A percentile compares a stretch with the other conserved stretches of the same genome.
Conservation (phyloP, 1,140 invertebrate species). For the Aphaenogaster ashmeadi region DNA sequence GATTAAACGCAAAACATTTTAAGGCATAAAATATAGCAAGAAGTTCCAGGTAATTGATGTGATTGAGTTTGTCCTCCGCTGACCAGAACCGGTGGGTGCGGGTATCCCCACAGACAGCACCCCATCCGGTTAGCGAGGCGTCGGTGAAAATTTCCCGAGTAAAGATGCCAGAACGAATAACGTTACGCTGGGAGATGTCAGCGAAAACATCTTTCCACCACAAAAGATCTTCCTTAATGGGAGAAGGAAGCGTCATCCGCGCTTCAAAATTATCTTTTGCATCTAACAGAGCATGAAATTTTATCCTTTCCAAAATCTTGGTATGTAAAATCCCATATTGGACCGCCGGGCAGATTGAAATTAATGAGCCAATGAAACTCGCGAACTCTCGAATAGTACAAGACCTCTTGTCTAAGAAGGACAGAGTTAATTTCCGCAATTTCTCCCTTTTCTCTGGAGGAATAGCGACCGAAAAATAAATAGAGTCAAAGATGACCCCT, state of each 20-base stretch:
- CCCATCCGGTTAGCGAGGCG: too few relatives aligned
- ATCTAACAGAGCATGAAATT: neutral
- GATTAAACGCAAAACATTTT: neutral
- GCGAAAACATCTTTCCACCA: too few relatives aligned
- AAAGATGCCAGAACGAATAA: too few relatives aligned
- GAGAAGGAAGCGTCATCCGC: neutral
- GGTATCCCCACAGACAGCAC: too few relatives aligned
- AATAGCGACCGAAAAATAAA: neutral
- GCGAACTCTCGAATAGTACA: neutral
- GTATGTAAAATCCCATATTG: neutral
- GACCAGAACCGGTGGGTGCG: too few relatives aligned
- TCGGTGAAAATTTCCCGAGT: too few relatives aligned
- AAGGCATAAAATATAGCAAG: too few relatives aligned
- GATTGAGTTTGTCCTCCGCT: too few relatives aligned
- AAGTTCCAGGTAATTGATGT: too few relatives aligned
- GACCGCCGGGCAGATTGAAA: neutral
- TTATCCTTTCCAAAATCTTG: neutral
- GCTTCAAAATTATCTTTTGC: neutral
- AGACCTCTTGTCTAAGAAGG: neutral
- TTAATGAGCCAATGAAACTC: neutral
- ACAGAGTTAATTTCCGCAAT: neutral
- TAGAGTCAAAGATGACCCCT: neutral
- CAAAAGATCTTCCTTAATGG: too few relatives aligned
- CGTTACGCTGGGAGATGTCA: too few relatives aligned
- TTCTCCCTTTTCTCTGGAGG: neutral